Evolutionary conservation across 1,140 invertebrate genomes (phyloP).

Genomic region (Whitmania pigra): DNA sequence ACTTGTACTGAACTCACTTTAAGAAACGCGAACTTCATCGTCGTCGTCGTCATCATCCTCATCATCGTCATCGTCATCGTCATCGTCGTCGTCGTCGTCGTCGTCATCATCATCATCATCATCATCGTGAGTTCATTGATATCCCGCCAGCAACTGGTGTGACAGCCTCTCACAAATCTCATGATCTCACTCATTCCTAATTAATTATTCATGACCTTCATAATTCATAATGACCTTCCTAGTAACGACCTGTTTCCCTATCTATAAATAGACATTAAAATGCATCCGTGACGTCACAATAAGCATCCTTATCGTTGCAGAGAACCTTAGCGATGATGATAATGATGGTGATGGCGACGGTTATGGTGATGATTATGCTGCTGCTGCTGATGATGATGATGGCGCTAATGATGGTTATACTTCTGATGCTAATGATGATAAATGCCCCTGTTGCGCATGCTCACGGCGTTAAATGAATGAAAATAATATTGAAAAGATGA

Average conservation of each 20-base stretch:
- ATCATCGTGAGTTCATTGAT: background rate
- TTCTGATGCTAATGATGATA: too few species aligned
- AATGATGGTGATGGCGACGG: background rate
- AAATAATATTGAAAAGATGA: background rate
- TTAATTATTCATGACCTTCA: too few species aligned
- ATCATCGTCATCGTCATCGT: constrained; percentile 19
- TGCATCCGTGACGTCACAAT: too few species aligned
- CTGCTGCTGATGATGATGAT: background rate
- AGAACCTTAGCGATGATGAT: background rate
- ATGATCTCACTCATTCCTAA: too few species aligned
- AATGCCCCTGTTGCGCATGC: too few species aligned
- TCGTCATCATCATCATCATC: background rate
- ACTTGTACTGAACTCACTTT: background rate
- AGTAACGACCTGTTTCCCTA: too few species aligned
- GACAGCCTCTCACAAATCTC: too few species aligned
- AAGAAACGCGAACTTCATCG: background rate
- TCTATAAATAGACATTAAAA: too few species aligned
- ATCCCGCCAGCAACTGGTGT: background rate
- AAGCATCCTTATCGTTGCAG: background rate
- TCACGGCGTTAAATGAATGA: too few species aligned
- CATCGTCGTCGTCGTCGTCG: background rate
- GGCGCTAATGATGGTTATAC: too few species aligned
- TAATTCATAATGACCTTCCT: too few species aligned
- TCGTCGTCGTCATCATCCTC: constrained; percentile 14
- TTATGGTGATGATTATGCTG: constrained; percentile 8